phyloP scores from a whole-genome alignment of 1,140 invertebrate species.

The Archegozetes longisetosus region DNA sequence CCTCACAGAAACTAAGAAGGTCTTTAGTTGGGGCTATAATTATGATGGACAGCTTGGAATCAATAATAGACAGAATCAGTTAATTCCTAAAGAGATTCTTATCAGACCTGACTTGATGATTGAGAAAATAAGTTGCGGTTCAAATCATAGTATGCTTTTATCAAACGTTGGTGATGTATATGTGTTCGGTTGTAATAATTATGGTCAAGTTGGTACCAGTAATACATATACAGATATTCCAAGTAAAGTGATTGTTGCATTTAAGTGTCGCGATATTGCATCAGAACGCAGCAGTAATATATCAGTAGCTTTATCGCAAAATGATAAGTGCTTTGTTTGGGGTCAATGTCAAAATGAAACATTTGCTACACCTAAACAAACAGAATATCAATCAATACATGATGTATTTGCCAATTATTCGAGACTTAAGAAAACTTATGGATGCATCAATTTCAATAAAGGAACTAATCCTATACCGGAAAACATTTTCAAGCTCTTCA shows the following conservation, averaged over 20 bases:
- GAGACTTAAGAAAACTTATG: background rate
- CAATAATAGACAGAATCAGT: constrained; percentile 1
- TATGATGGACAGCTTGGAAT: constrained; percentile 47
- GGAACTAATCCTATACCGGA: background rate
- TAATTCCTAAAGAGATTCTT: constrained; percentile 1
- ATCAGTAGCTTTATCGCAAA: background rate
- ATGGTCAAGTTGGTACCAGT: constrained; percentile 54
- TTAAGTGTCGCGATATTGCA: background rate
- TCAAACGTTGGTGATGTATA: constrained; percentile 45
- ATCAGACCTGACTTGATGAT: constrained; percentile 31
- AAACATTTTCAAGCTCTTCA: background rate
- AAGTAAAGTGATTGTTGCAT: no score
- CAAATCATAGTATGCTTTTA: constrained; percentile 45
- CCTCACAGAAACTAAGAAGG: no score
- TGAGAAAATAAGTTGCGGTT: constrained; percentile 46
- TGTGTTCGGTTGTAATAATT: constrained; percentile 49
- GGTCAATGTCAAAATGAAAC: background rate
- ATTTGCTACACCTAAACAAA: background rate
- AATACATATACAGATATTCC: no score
- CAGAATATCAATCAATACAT: background rate
- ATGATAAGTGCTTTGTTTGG: constrained; percentile 5
- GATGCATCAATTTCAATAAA: no score
- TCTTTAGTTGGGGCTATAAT: constrained; percentile 52
- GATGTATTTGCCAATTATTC: constrained; percentile 5
- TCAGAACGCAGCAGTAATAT: background rate